phyloP scores from a whole-genome alignment of 2,113 vertebrate genomes.

The Rutilus rutilus region DNA sequence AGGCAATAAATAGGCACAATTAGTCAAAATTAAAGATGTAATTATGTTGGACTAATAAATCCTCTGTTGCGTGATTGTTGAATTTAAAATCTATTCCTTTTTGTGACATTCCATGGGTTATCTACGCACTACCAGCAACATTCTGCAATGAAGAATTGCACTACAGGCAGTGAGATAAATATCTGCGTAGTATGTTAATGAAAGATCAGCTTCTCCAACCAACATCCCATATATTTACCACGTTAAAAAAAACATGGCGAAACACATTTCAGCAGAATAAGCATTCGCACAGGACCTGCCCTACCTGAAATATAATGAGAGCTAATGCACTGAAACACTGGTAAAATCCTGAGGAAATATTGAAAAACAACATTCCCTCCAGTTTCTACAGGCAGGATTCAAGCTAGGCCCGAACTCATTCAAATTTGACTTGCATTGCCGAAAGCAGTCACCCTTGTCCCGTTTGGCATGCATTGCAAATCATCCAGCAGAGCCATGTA shows the following conservation, averaged over 20 bases:
- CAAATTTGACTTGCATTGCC: slow-evolving; percentile 28
- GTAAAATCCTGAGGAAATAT: not conserved
- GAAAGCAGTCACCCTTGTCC: slow-evolving; percentile 16
- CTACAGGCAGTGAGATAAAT: not conserved
- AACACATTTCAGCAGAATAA: not conserved
- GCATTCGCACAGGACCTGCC: not conserved
- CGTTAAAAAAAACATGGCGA: not conserved
- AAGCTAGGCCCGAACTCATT: slow-evolving; percentile 43
- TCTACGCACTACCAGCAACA: not conserved
- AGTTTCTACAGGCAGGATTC: slow-evolving; percentile 47
- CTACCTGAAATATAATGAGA: slow-evolving; percentile 15
- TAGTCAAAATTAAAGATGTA: not conserved
- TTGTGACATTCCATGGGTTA: not conserved
- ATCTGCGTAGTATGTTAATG: not conserved
- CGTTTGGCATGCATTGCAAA: slow-evolving; percentile 39
- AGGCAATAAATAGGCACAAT: not conserved
- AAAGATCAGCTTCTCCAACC: not conserved
- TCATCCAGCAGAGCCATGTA: slow-evolving; percentile 40
- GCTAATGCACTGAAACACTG: not conserved
- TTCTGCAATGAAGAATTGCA: not conserved
- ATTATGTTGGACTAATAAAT: not conserved
- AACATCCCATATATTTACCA: slow-evolving; percentile 15
- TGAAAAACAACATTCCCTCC: slow-evolving; percentile 18
- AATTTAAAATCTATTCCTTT: not conserved
- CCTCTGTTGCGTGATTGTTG: not conserved